Percentiles rank a stretch among this genome's conserved stretches.
Evolutionary conservation across 2,797 vertebrate genomes (phyloP).

Genomic region (Nannoperca australis): DNA sequence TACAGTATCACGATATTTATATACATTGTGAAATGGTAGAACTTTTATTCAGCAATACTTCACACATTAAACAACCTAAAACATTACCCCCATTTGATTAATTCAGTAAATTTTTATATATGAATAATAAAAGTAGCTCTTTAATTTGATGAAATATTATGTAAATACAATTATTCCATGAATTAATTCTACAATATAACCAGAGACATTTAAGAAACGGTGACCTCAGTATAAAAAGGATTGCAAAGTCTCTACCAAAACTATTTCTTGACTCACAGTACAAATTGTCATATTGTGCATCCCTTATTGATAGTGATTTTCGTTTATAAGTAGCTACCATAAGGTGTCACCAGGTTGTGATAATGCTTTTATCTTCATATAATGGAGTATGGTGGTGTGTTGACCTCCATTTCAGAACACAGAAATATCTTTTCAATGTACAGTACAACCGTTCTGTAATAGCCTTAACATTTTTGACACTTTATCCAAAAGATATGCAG

Average conservation of each 20-base stretch:
- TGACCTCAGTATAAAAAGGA: neutral
- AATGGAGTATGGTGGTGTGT: neutral
- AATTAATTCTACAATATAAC: neutral
- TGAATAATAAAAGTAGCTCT: neutral
- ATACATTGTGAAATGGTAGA: neutral
- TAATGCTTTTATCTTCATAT: slow-evolving; percentile 6
- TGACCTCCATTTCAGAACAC: neutral
- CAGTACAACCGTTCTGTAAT: neutral
- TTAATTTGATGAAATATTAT: neutral
- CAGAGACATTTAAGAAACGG: neutral
- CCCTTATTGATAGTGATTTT: neutral
- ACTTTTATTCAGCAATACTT: neutral
- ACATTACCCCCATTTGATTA: neutral
- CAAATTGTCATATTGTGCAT: neutral
- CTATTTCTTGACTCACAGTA: neutral
- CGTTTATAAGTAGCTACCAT: neutral
- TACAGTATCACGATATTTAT: neutral
- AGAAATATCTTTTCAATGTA: neutral
- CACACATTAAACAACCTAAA: neutral
- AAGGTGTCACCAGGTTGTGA: neutral
- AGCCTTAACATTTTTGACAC: too few relatives aligned
- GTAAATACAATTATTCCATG: neutral
- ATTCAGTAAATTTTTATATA: slow-evolving; percentile 5
- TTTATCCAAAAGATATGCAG: neutral
- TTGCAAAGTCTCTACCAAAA: neutral